Percentiles rank a stretch among this genome's conserved stretches.
Evolutionary conservation across 1,140 invertebrate genomes (phyloP).

Genomic region (Ruditapes philippinarum): DNA sequence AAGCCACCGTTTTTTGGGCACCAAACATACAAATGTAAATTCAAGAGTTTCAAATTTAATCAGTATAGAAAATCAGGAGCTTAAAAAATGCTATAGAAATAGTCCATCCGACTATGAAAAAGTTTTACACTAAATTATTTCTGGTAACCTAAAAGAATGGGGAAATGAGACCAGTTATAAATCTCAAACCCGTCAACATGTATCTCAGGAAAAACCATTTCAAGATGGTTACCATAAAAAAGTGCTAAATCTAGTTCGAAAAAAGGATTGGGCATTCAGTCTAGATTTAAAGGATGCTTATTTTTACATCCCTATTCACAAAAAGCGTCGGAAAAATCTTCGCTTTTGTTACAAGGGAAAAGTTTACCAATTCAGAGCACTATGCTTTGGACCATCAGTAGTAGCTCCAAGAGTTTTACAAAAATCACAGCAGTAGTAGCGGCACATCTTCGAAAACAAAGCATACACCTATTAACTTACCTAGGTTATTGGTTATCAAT

Average conservation of each 20-base stretch:
- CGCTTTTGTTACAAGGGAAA: conserved; percentile 8
- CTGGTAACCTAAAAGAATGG: conserved; percentile 45
- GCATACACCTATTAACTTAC: conserved; percentile 36
- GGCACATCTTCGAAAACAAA: not conserved
- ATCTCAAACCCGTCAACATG: conserved; percentile 60
- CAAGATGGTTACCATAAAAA: conserved; percentile 61
- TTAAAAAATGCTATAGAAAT: conserved; percentile 53
- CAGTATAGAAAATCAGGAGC: conserved; percentile 24
- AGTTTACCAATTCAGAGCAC: conserved; percentile 24
- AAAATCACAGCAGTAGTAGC: conserved; percentile 40
- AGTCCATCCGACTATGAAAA: not conserved
- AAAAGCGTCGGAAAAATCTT: conserved; percentile 28
- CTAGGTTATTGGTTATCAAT: conserved; percentile 41
- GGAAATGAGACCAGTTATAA: conserved; percentile 57
- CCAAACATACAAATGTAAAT: no score
- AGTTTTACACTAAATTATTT: conserved; percentile 57
- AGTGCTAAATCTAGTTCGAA: conserved; percentile 34
- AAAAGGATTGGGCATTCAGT: conserved; percentile 23
- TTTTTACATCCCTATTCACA: conserved; percentile 37
- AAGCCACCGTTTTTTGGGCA: no score
- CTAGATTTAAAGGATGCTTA: conserved; percentile 52
- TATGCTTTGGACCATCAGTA: conserved; percentile 53
- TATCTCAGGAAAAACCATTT: conserved; percentile 55
- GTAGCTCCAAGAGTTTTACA: conserved; percentile 25
- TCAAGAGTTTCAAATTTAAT: not conserved